Evolutionary conservation across 2,113 vertebrate species (phyloP).

Genomic region (Emydocephalus ijimae): DNA sequence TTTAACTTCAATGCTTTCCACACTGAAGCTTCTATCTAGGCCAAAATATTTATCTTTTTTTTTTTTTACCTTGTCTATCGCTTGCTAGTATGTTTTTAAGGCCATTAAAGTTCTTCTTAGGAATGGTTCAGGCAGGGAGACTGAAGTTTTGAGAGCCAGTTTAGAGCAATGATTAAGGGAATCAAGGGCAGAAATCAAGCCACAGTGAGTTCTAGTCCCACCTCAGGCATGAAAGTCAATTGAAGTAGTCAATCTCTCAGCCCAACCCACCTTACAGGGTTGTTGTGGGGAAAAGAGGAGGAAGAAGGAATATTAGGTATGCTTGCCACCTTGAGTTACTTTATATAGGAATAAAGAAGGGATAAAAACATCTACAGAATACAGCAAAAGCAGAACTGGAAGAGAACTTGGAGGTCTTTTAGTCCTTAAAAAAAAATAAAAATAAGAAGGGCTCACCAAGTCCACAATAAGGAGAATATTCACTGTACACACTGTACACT

Average conservation of each 20-base stretch:
- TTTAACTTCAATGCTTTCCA: not conserved
- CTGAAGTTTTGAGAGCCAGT: not conserved
- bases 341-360: not conserved
- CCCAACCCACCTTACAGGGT: not conserved
- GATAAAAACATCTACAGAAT: not conserved
- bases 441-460: not conserved
- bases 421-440: not conserved
- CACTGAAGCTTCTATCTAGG: no score
- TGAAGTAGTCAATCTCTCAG: not conserved
- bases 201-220: not conserved
- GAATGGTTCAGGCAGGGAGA: not conserved
- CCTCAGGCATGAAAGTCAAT: not conserved
- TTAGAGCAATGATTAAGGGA: not conserved
- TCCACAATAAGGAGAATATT: not conserved
- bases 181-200: not conserved
- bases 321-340: not conserved
- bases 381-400: not conserved
- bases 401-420: not conserved
- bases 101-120: no score
- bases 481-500: not conserved
- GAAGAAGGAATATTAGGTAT: not conserved
- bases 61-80: no score
- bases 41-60: not conserved
- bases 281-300: not conserved
- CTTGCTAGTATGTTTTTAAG: not conserved